Percentiles rank a stretch among this genome's conserved stretches.
Conservation (phyloP, 2,888 invertebrate genomes). For the Chirona hameri region DNA sequence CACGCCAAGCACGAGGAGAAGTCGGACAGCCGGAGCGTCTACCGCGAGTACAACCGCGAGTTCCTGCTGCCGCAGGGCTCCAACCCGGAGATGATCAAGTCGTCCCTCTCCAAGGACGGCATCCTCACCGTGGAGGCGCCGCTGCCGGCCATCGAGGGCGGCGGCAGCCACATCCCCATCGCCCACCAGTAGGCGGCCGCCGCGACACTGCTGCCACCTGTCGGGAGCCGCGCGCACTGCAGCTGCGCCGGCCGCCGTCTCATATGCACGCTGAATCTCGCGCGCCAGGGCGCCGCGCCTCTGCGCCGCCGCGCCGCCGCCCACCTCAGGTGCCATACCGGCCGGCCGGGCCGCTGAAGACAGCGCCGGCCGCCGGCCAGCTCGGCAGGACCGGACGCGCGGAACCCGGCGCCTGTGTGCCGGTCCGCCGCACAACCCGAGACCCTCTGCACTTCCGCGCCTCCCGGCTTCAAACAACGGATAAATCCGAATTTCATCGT, state of each 20-base stretch:
- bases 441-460: neutral
- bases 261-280: neutral
- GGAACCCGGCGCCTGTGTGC: neutral
- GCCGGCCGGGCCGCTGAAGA: neutral
- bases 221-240: neutral
- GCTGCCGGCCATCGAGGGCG: conserved; percentile 57
- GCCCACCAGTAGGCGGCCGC: neutral
- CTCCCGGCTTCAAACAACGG: neutral
- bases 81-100: conserved; percentile 92
- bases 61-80: conserved; percentile 95
- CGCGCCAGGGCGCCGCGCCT: neutral
- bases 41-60: conserved; percentile 96
- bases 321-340: neutral
- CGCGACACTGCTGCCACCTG: neutral
- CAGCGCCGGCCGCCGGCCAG: neutral
- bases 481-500: neutral
- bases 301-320: neutral
- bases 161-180: neutral
- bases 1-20: conserved; percentile 99
- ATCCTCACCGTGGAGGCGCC: conserved; percentile 96
- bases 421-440: neutral
- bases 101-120: conserved; percentile 89
- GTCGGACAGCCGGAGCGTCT: conserved; percentile 91
- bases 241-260: neutral
- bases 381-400: too few species aligned